Evolutionary conservation across 2,797 vertebrate species (phyloP), one percentile per base, ranked within the genome.

Genomic region (Periophthalmus magnuspinnatus): DNA sequence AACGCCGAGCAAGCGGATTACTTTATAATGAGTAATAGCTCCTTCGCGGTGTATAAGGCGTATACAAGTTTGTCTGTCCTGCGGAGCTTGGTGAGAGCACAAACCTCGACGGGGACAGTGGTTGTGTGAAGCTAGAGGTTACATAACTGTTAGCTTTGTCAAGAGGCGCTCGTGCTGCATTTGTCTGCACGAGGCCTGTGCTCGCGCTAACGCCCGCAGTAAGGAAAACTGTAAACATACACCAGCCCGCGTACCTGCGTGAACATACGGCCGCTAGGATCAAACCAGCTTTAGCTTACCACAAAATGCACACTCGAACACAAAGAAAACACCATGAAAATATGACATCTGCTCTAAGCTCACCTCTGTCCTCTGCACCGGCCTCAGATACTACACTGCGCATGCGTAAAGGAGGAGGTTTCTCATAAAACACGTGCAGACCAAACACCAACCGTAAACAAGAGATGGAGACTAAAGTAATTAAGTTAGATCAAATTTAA

Each of bases 151-250:
- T 88, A 90, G 88, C 89, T 81, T 86, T 83, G 84, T 78, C 80
- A 75, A 75, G 72, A 86, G 69, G 66, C 86, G 82, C 85, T 86
- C 85, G 83, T 89, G 90, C 63, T 72, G 64, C 69, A 81, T 78
- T 82, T 86, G 85, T 89, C 79, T 66, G 41, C 69, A 69, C 65
- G 67, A 86, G 90, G 92, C 90, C 90, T 72, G 55, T 24, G 69
- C 36, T 66, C 67, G 65, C 72, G 60, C 13, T 14, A 5, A 45
- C 47, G 57, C 54, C 67, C 8, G 28, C 36, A 56, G 3, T 47
- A 1, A 68, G 54, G 14, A 17, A 9, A 5, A 1, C 7, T 16
- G 21, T 56, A 1, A 61, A 28, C 17, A 80, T 76, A 2, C 36
- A 56, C 34, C 5, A 67, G 14, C 4, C 54, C 22, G 5, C 10